phyloP scores from a whole-genome alignment of 2,888 invertebrate species.

The Xestia ashworthii region DNA sequence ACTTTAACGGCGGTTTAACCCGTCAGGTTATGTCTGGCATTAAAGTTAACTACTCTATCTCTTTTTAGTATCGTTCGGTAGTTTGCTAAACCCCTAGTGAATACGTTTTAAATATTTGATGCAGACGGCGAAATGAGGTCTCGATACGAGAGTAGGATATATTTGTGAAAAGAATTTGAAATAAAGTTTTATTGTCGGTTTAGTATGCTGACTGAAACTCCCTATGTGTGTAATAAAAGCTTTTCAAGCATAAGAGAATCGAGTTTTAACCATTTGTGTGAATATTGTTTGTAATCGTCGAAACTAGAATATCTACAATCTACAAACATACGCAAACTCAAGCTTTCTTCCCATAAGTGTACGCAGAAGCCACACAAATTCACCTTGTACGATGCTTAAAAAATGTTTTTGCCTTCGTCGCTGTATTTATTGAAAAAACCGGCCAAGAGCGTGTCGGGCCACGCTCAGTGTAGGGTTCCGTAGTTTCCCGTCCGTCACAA shows the following conservation, averaged over 20 bases:
- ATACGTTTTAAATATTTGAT: conserved; percentile 26
- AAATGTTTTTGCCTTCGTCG: no score
- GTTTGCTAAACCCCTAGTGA: not conserved
- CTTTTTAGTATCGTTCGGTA: conserved; percentile 34
- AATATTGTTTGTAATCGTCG: not conserved
- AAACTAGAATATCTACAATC: not conserved
- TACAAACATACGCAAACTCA: no score
- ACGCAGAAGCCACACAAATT: no score
- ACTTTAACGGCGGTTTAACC: conserved; percentile 28
- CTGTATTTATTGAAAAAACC: no score
- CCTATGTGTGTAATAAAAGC: no score
- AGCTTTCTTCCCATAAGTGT: no score
- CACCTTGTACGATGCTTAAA: no score
- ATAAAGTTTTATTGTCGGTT: not conserved
- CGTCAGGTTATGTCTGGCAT: conserved; percentile 27
- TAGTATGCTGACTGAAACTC: not conserved
- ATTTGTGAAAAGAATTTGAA: not conserved
- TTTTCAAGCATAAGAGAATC: not conserved
- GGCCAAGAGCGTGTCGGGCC: no score
- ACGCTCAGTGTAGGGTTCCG: no score
- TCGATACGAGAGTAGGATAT: not conserved
- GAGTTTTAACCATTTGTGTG: not conserved
- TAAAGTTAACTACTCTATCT: conserved; percentile 52
- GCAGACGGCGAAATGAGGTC: not conserved
- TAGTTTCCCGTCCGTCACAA: no score